These are phyloP conservation scores for Lindbergichthys nudifrons DNA, from an alignment of 2,797 vertebrate genomes.

Conservation along the genomic window DNA sequence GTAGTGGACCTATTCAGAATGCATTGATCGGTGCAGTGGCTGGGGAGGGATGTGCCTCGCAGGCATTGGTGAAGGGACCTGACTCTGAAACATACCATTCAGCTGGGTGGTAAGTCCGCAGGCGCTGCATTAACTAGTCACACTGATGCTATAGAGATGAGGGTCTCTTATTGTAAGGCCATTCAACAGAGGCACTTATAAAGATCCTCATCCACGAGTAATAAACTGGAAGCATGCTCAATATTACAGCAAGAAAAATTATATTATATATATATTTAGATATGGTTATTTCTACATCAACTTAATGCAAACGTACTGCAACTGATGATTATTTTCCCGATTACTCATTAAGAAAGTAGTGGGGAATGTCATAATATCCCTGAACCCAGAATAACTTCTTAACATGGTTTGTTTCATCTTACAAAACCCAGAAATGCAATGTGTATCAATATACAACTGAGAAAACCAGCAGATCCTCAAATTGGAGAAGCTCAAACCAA, in stretches of 20 bases:
- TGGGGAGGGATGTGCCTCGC: conserved; percentile 60
- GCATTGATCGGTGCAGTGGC: conserved; percentile 68
- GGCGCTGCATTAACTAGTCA: conserved; percentile 61
- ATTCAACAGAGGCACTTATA: conserved; percentile 64
- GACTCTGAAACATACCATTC: conserved; percentile 66
- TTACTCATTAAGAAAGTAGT: background rate
- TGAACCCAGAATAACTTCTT: background rate
- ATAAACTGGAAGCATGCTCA: conserved; percentile 13
- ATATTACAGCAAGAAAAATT: background rate
- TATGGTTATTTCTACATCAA: background rate
- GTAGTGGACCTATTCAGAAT: conserved; percentile 71
- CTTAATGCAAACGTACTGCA: background rate
- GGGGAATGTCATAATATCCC: background rate
- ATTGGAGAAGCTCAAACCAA: background rate
- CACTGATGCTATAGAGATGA: conserved; percentile 50
- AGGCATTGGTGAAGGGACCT: conserved; percentile 59
- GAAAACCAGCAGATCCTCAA: background rate
- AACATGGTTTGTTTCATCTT: background rate
- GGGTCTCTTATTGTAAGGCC: conserved; percentile 41
- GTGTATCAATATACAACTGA: background rate
- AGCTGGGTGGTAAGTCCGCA: conserved; percentile 54
- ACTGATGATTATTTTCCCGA: background rate
- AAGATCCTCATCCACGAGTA: conserved; percentile 30
- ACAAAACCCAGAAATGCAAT: background rate
- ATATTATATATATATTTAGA: background rate